phyloP scores from a whole-genome alignment of 1,140 invertebrate species.

The Eurosta solidaginis region DNA sequence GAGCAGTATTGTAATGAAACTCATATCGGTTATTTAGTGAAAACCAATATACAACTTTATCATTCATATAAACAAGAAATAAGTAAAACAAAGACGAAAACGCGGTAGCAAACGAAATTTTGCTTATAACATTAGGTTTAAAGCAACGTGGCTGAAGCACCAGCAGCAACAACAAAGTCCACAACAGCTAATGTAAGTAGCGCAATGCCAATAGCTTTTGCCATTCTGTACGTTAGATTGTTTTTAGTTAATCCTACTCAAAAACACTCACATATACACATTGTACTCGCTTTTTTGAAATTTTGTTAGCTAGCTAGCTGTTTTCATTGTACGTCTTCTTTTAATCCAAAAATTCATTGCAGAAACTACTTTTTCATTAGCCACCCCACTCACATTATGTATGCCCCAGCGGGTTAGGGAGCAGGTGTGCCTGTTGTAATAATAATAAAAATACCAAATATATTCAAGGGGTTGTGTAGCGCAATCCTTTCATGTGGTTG shows the following conservation, averaged over 20 bases:
- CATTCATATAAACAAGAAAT: background rate
- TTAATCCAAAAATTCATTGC: no score
- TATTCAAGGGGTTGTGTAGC: no score
- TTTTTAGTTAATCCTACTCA: background rate
- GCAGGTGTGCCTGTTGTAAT: no score
- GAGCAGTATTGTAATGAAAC: no score
- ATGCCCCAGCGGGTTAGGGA: no score
- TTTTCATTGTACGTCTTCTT: no score
- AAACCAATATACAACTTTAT: background rate
- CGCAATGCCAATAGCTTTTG: background rate
- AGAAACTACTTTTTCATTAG: no score
- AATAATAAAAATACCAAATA: no score
- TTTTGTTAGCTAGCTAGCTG: slow-evolving; percentile 2
- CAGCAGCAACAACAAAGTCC: slow-evolving; percentile 32
- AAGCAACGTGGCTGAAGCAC: slow-evolving; percentile 38
- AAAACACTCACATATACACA: background rate
- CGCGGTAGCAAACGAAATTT: slow-evolving; percentile 13
- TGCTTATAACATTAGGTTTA: slow-evolving; percentile 17
- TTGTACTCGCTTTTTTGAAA: background rate
- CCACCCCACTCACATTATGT: no score
- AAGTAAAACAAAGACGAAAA: background rate
- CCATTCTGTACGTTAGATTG: background rate
- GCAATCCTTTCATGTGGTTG: no score
- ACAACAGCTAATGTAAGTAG: slow-evolving; percentile 39
- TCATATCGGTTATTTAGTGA: no score